phyloP scores from a whole-genome alignment of 2,113 vertebrate genomes.

The Romanogobio albipinnatus region DNA sequence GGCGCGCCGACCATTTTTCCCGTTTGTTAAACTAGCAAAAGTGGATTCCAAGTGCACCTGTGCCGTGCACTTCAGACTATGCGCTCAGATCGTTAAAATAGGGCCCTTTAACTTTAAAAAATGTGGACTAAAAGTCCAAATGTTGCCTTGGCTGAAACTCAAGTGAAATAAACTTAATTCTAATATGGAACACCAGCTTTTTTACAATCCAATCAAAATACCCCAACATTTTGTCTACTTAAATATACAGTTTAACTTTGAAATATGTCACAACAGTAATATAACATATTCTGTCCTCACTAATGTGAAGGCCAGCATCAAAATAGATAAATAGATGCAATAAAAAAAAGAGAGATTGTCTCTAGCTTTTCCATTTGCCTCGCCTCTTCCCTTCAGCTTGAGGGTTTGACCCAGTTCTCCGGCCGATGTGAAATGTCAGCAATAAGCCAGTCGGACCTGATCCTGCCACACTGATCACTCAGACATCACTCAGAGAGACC shows the following conservation, averaged over 20 bases:
- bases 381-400: neutral
- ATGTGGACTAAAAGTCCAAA: neutral
- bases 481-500: neutral
- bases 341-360: constrained; percentile 7
- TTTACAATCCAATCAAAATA: neutral
- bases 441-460: constrained; percentile 21
- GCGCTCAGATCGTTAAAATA: too few relatives aligned
- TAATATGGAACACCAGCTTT: neutral
- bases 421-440: constrained; percentile 34
- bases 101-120: neutral
- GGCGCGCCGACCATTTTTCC: too few relatives aligned
- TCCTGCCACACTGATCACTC: neutral
- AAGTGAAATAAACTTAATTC: neutral
- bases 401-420: constrained; percentile 31
- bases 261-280: neutral
- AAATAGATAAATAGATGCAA: constrained; percentile 23
- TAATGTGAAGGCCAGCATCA: neutral
- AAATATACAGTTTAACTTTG: constrained; percentile 1
- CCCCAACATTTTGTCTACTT: neutral
- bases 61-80: too few relatives aligned
- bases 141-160: neutral
- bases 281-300: neutral
- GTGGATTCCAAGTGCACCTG: too few relatives aligned
- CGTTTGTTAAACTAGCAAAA: too few relatives aligned
- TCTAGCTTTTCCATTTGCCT: constrained; percentile 9